Evolutionary conservation across 2,797 vertebrate genomes (phyloP).

Genomic region (Notolepis coatsorum): DNA sequence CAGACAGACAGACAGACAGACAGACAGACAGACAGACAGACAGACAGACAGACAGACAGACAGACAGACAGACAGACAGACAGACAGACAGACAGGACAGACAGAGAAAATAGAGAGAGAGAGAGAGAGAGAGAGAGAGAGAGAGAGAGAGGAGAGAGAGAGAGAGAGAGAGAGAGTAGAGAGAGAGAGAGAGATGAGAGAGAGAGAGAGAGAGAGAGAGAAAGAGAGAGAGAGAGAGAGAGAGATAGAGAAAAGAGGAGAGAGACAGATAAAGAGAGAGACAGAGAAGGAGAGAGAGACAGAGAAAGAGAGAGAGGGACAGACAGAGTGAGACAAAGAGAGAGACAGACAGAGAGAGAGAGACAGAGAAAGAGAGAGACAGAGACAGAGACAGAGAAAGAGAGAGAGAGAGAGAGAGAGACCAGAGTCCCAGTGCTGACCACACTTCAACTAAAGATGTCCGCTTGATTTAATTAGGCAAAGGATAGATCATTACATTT

Average conservation of each 20-base stretch:
- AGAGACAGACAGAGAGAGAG: too few species aligned
- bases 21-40: background rate
- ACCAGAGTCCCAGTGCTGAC: background rate
- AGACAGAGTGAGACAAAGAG: too few species aligned
- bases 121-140: background rate
- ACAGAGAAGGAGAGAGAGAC: background rate
- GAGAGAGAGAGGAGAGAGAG: background rate
- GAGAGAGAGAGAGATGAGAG: background rate
- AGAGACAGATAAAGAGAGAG: too few species aligned
- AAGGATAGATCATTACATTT: constrained; percentile 8
- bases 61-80: background rate
- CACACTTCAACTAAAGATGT: constrained; percentile 13
- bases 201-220: background rate
- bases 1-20: background rate
- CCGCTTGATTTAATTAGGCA: constrained; percentile 32
- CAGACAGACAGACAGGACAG: background rate
- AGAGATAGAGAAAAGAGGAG: background rate
- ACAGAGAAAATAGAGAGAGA: background rate
- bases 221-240: background rate
- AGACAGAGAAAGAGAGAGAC: too few species aligned
- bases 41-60: background rate
- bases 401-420: too few species aligned
- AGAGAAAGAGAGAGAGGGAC: background rate
- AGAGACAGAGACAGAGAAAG: background rate
- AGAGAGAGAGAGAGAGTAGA: background rate